Conservation (phyloP, 2,888 invertebrate genomes). For the Parelbella ahira region DNA sequence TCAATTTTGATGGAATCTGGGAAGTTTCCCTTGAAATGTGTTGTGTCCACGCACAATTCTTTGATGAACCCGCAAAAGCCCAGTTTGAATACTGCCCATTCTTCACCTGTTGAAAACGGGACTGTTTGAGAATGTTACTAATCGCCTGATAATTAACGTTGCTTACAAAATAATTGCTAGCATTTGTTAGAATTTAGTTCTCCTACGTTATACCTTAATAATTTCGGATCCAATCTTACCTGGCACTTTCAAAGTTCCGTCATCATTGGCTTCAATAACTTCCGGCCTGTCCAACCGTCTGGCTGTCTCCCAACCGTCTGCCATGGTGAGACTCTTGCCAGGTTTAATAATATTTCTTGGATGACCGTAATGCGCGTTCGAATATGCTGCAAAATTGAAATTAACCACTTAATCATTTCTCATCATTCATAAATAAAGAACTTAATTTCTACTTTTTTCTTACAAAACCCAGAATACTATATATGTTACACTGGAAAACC, state of each 20-base stretch:
- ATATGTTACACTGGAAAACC: too few relatives aligned
- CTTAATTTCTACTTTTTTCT: too few relatives aligned
- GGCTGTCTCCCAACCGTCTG: slow-evolving; percentile 85
- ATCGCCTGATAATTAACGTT: too few relatives aligned
- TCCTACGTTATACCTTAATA: too few relatives aligned
- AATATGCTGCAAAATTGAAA: slow-evolving; percentile 56
- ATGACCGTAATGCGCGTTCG: slow-evolving; percentile 84
- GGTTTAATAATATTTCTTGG: slow-evolving; percentile 81
- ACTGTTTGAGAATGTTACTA: too few relatives aligned
- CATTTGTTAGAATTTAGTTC: too few relatives aligned
- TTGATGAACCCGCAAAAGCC: slow-evolving; percentile 74
- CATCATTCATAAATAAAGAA: too few relatives aligned
- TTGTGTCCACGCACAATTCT: slow-evolving; percentile 80
- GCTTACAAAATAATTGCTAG: too few relatives aligned
- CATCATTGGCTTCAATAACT: slow-evolving; percentile 71
- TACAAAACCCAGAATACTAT: too few relatives aligned
- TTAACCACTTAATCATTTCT: too few relatives aligned
- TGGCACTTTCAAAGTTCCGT: slow-evolving; percentile 79
- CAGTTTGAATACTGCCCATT: slow-evolving; percentile 83
- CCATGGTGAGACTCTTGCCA: slow-evolving; percentile 75
- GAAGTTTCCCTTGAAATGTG: slow-evolving; percentile 83
- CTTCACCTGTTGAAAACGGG: slow-evolving; percentile 60
- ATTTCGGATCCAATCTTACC: slow-evolving; percentile 43
- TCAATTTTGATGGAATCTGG: slow-evolving; percentile 82
- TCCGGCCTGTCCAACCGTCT: slow-evolving; percentile 81